These are phyloP conservation scores for Brachyalestes nurse DNA, from an alignment of 2,797 vertebrate species.

Conservation along the genomic window DNA sequence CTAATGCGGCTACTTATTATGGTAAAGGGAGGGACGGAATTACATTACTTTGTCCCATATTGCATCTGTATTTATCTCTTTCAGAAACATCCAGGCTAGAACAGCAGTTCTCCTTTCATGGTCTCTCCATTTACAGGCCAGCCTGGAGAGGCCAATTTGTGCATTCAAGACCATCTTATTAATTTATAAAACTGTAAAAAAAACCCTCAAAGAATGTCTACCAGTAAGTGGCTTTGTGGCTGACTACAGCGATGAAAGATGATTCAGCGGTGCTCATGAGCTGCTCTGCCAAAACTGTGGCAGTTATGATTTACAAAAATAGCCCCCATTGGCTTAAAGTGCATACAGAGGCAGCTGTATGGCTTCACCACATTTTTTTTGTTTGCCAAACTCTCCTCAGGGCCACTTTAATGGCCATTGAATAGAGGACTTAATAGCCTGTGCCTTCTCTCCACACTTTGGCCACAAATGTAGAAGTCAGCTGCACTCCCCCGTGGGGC, in stretches of 20 bases:
- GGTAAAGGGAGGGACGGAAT: not conserved
- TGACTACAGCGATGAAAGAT: not conserved
- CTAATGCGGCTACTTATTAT: slow-evolving; percentile 14
- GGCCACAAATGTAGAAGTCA: not conserved
- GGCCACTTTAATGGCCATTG: slow-evolving; percentile 1
- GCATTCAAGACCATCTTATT: not conserved
- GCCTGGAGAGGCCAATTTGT: not conserved
- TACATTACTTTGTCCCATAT: slow-evolving; percentile 6
- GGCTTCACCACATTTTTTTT: not conserved
- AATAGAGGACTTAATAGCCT: not conserved
- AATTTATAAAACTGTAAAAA: not conserved
- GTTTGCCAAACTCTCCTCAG: slow-evolving; percentile 6
- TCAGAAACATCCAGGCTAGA: not conserved
- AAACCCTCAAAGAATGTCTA: not conserved
- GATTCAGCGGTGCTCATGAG: not conserved
- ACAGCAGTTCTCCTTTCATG: not conserved
- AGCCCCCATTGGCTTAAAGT: not conserved
- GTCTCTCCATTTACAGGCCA: not conserved
- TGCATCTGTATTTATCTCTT: not conserved
- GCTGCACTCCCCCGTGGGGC: not conserved
- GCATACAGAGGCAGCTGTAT: not conserved
- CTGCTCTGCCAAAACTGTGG: not conserved
- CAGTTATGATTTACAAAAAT: not conserved
- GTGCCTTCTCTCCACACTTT: not conserved
- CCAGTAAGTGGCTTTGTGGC: not conserved